Conservation (phyloP, 2,888 invertebrate genomes). For the Melipona bicolor region DNA sequence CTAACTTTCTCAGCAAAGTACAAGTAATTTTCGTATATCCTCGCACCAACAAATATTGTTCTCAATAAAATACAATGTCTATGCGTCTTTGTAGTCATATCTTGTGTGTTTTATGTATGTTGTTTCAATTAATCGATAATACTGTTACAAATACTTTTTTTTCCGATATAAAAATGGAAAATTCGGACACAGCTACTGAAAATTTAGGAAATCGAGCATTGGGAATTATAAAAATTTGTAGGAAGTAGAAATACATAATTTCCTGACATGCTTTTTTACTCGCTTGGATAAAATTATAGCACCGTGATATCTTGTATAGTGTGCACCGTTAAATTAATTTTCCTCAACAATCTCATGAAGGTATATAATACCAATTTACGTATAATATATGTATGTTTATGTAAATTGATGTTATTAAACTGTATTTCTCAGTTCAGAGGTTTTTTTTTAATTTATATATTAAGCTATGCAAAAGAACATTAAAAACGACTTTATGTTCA, state of each 20-base stretch:
- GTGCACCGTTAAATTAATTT: conserved; percentile 45
- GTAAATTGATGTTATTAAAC: not conserved
- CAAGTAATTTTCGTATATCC: conserved; percentile 74
- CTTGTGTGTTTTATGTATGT: conserved; percentile 52
- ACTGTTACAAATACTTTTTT: conserved; percentile 63
- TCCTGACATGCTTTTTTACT: conserved; percentile 43
- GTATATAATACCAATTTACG: conserved; percentile 49
- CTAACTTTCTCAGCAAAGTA: conserved; percentile 76
- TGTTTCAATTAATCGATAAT: conserved; percentile 61
- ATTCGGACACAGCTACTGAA: conserved; percentile 23
- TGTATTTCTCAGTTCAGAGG: conserved; percentile 23
- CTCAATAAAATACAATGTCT: conserved; percentile 73
- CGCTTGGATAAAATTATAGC: conserved; percentile 57
- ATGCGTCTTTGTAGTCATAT: conserved; percentile 62
- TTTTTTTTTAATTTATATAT: conserved; percentile 57
- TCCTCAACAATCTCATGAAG: conserved; percentile 41
- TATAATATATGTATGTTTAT: not conserved
- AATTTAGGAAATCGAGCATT: conserved; percentile 21
- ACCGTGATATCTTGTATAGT: conserved; percentile 61
- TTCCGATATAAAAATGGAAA: conserved; percentile 28
- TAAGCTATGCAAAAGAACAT: conserved; percentile 30
- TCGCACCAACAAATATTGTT: conserved; percentile 77
- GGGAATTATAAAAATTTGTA: conserved; percentile 21
- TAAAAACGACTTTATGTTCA: conserved; percentile 28
- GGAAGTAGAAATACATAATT: conserved; percentile 39